These are phyloP conservation scores for Rapana venosa DNA, from an alignment of 2,888 invertebrate species.

Conservation along the genomic window DNA sequence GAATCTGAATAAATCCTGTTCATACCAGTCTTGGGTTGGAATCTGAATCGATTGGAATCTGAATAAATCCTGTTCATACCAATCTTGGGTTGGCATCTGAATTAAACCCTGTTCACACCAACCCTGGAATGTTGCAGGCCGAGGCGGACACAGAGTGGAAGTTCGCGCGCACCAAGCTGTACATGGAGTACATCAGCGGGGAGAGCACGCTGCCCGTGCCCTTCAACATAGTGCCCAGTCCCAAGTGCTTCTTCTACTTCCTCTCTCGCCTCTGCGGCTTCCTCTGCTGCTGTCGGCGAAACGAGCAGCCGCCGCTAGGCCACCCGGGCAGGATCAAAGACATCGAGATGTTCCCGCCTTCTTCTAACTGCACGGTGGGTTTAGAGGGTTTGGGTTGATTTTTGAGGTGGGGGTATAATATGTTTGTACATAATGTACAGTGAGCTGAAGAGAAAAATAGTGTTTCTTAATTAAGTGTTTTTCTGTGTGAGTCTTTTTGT, in stretches of 20 bases:
- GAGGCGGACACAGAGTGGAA: constrained; percentile 78
- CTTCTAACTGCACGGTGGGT: constrained; percentile 27
- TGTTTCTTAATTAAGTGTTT: too few relatives aligned
- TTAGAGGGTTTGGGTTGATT: neutral
- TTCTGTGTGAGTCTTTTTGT: too few relatives aligned
- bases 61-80: too few relatives aligned
- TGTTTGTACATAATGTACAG: too few relatives aligned
- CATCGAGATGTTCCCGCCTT: constrained; percentile 61
- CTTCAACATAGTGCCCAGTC: constrained; percentile 73
- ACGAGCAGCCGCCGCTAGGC: constrained; percentile 50
- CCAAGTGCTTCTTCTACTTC: constrained; percentile 51
- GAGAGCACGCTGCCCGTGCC: constrained; percentile 81
- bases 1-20: too few relatives aligned
- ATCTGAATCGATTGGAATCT: too few relatives aligned
- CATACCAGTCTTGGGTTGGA: too few relatives aligned
- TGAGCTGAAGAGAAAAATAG: too few relatives aligned
- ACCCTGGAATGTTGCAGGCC: constrained; percentile 56
- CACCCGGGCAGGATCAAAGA: constrained; percentile 68
- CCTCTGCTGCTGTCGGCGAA: constrained; percentile 29
- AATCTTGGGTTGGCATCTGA: too few relatives aligned
- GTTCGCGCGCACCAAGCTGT: constrained; percentile 75
- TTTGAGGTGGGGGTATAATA: neutral
- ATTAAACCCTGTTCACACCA: too few relatives aligned
- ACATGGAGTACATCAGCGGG: constrained; percentile 80
- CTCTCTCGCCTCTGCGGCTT: constrained; percentile 39